Base-by-base conservation (phyloP, 2,113 vertebrate genomes). In the Carettochelys insculpta region DNA sequence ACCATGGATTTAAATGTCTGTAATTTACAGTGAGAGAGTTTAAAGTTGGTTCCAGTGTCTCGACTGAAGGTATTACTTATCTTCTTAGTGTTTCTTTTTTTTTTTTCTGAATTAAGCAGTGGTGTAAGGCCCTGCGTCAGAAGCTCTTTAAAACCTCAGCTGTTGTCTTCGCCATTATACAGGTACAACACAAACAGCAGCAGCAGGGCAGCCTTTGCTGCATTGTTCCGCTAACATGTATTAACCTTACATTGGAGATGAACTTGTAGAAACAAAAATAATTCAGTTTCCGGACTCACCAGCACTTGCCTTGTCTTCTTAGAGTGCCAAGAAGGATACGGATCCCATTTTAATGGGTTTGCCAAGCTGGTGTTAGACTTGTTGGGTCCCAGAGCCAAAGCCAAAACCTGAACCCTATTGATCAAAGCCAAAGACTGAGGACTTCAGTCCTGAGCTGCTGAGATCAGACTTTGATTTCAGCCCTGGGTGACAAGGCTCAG, bases 81-180 rank as follows among this genome's bases (percentile, higher is more conserved):
- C 77, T 96, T 95, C 52, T 51, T 58, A 83, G 78, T 87, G 34
- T 1, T 53, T 77, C 77, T 77, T 92, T 24, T 19, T 82, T 88
- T 61, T 75, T 85, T 22, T 75, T 95, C 94, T 96, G 88, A 93
- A 93, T 94, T 43, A 93, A 94, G 48, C 76, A 79, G 4, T 76
- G 85, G 73, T 80, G 53, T 53, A 84, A 89, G 38, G 90, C 79
- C 87, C 48, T 75, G 83, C 94, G 84, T 9, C 91, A 61, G 89
- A 92, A 86, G 80, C 68, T 91, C 83, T 43, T 78, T n/a, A 76
- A 76, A 76, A 61, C 38, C 22, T 24, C 41, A 71, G 11, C 43
- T 71, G 68, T 38, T 3, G 0, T 10, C 38, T 24, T 71, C 24
- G 38, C 38, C 22, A 41, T 51, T 78, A 27, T 9, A 90, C 52